Conservation (phyloP, 2,888 invertebrate species). For the Calameuta pallipes region DNA sequence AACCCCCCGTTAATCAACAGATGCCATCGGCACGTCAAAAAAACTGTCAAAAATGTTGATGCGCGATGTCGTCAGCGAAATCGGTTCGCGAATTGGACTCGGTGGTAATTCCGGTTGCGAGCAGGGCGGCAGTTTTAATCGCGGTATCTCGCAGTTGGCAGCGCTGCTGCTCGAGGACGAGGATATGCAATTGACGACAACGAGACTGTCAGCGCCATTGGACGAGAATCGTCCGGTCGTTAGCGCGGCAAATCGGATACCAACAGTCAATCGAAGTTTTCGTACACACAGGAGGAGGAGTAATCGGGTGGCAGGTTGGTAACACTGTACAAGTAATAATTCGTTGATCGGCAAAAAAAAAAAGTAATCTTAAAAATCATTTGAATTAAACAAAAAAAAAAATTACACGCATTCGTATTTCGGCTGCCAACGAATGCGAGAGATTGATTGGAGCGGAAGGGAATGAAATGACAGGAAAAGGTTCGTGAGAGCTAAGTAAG, state of each 20-base stretch:
- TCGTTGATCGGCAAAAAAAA: conserved; percentile 5
- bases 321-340: neutral
- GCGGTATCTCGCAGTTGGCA: conserved; percentile 18
- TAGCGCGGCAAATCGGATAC: conserved; percentile 14
- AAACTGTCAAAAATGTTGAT: conserved; percentile 16
- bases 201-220: conserved; percentile 6
- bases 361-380: neutral
- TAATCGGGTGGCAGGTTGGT: neutral
- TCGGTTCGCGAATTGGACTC: conserved; percentile 20
- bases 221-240: conserved; percentile 20
- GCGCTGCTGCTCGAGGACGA: conserved; percentile 18
- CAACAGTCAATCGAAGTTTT: conserved; percentile 15
- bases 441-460: too few species aligned
- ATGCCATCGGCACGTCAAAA: too few species aligned
- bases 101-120: conserved; percentile 16
- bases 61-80: conserved; percentile 20
- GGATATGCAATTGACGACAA: neutral
- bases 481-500: too few species aligned
- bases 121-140: conserved; percentile 4
- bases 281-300: conserved; percentile 7
- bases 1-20: too few species aligned
- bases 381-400: too few species aligned
- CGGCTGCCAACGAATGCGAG: too few species aligned
- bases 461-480: too few species aligned
- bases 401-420: too few species aligned